Conservation (phyloP, 1,140 invertebrate species). For the Drosophila arizonae region DNA sequence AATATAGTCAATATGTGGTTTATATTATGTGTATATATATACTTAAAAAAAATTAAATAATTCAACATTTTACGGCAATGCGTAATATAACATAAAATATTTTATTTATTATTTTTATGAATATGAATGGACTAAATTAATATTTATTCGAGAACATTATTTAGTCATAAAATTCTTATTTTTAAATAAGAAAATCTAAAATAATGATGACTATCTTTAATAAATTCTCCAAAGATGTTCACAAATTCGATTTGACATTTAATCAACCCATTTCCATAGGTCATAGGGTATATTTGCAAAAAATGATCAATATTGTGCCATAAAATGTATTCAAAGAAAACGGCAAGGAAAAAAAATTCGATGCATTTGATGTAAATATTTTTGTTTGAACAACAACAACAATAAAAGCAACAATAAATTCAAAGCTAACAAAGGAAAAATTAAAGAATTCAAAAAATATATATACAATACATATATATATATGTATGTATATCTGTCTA, state of each 20-base stretch:
- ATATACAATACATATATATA: slow-evolving; percentile 1
- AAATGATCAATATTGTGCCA: slow-evolving; percentile 1
- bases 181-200: no score
- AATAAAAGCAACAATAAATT: slow-evolving; percentile 10
- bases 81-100: no score
- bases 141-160: no score
- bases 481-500: neutral
- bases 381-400: slow-evolving; percentile 35
- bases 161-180: no score
- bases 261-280: neutral
- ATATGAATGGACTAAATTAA: no score
- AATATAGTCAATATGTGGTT: no score
- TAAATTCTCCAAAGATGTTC: neutral
- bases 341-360: slow-evolving; percentile 1
- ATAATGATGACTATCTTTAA: no score
- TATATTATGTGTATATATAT: no score
- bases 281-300: neutral
- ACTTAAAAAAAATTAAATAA: no score
- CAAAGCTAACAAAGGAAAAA: slow-evolving; percentile 3
- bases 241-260: neutral
- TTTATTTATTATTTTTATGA: no score
- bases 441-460: slow-evolving; percentile 14
- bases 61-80: no score
- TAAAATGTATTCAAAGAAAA: slow-evolving; percentile 12
- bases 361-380: slow-evolving; percentile 44